A percentile compares a stretch with the other conserved stretches of the same genome.
Conservation (phyloP, 2,113 vertebrate genomes). For the Lepus europaeus region DNA sequence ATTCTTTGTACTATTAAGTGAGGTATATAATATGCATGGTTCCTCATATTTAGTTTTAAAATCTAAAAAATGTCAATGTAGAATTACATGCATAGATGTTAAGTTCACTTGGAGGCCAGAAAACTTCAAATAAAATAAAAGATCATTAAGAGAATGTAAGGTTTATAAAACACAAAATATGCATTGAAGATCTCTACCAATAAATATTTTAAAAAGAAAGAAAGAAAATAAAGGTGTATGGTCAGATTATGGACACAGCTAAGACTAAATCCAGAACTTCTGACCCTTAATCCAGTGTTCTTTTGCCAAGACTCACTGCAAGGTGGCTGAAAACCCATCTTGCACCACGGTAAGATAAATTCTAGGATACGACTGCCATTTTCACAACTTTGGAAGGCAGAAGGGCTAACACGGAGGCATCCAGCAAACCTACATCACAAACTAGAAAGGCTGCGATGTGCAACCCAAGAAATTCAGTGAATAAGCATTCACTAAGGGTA, state of each 20-base stretch:
- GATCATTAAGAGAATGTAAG: conserved; percentile 76
- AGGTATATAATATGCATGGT: conserved; percentile 84
- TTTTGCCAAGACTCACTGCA: conserved; percentile 6
- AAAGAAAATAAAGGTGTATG: conserved; percentile 7
- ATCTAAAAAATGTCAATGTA: conserved; percentile 68
- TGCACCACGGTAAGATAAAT: not conserved
- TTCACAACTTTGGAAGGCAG: conserved; percentile 3
- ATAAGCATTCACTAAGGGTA: not conserved
- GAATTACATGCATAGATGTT: conserved; percentile 77
- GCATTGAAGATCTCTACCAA: conserved; percentile 79
- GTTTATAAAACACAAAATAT: conserved; percentile 80
- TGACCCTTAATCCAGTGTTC: not conserved
- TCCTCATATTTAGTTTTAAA: conserved; percentile 77
- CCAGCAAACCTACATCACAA: conserved; percentile 14
- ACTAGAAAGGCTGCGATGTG: not conserved
- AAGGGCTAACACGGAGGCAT: not conserved
- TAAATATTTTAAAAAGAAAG: conserved; percentile 66
- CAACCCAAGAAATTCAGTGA: conserved; percentile 7
- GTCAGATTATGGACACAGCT: conserved; percentile 12
- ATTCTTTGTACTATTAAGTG: conserved; percentile 78
- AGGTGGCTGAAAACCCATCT: not conserved
- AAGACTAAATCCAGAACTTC: conserved; percentile 34
- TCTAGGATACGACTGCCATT: not conserved
- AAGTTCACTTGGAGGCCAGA: conserved; percentile 81
- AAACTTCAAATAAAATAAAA: conserved; percentile 68